Evolutionary conservation across 2,797 vertebrate genomes (phyloP), one percentile per base, ranked within the genome.

Genomic region (Botia kubotai): DNA sequence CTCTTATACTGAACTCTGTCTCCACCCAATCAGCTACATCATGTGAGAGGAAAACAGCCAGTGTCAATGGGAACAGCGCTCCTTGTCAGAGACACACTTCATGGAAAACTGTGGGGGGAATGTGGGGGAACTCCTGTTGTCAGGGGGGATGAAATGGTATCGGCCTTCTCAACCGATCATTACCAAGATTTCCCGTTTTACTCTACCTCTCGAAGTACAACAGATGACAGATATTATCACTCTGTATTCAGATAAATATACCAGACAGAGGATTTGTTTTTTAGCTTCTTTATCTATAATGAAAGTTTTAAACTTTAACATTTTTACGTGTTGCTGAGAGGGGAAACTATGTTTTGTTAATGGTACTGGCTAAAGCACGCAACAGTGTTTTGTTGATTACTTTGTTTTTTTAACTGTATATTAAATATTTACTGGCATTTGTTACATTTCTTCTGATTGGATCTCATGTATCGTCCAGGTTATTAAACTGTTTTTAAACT

Each of bases 21-120:
- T 71, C 77, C 58, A 62, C 80, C 52, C 55, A 72, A 70, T 67
- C 70, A 23, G 36, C 73, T 60, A 29, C 14, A 48, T 29, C 73
- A 74, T 26, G 19, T 11, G 50, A n/a, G 72, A 55, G 48, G 62
- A 17, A 62, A 81, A 75, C 80, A 79, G 33, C 52, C 43, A 16
- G 43, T 14, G 62, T 85, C 82, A 82, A 87, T 85, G 85, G 36
- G 43, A 36, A 66, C 57, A 36, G 68, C 75, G 75, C 86, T 79
- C 43, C 52, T 79, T 19, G 85, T 86, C 88, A 87, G 67, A 77
- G 39, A 85, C 57, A 75, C 72, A 57, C 50, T 73, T 85, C 81
- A 87, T 82, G 85, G 85, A 91, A 91, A 88, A 83, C 69, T 83
- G 77, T 53, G 46, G 66, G 57, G 62, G 57, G 62, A 60, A 73